Conservation (phyloP, 1,140 invertebrate genomes). For the Chionoecetes opilio region DNA sequence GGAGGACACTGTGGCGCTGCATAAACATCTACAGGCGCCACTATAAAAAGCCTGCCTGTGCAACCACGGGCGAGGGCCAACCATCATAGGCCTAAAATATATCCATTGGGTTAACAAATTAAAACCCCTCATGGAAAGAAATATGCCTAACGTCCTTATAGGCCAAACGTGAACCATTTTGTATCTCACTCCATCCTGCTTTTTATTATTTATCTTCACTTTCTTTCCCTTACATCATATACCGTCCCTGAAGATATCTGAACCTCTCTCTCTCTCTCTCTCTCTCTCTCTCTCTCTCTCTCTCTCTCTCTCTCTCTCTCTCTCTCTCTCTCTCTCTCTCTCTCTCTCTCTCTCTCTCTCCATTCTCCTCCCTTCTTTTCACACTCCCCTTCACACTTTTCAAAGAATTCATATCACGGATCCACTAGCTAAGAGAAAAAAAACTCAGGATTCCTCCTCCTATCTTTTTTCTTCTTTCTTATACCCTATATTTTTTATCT, state of each 20-base stretch:
- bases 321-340: not conserved
- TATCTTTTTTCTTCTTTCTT: not conserved
- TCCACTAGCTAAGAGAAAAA: not conserved
- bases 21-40: too few species aligned
- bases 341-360: conserved; percentile 8
- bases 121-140: too few species aligned
- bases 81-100: too few species aligned
- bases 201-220: too few species aligned
- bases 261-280: not conserved
- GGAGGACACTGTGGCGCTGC: too few species aligned
- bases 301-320: not conserved
- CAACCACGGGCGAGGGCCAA: too few species aligned
- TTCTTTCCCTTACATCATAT: not conserved
- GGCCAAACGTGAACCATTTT: too few species aligned
- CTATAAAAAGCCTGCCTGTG: too few species aligned
- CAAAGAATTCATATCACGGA: conserved; percentile 15
- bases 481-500: too few species aligned
- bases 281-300: not conserved
- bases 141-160: too few species aligned
- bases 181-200: too few species aligned
- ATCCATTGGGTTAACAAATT: too few species aligned
- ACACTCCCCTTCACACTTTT: not conserved
- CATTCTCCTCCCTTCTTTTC: not conserved
- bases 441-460: not conserved
- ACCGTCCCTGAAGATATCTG: not conserved